Evolutionary conservation across 1,140 invertebrate genomes (phyloP).

Genomic region (Phymorhynchus buccinoides): DNA sequence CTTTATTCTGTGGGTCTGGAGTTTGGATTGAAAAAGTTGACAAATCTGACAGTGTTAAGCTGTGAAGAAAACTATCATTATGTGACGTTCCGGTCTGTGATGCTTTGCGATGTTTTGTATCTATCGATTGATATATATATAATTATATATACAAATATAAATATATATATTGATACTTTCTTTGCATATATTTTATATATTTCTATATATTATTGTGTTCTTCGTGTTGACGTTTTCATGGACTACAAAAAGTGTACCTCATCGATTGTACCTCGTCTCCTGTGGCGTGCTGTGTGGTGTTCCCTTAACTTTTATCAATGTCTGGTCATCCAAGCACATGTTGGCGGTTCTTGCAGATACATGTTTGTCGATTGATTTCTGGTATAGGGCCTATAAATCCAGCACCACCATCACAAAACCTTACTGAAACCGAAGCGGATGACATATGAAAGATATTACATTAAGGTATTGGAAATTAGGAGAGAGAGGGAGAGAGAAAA

Average conservation of each 20-base stretch:
- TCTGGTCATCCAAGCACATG: background rate
- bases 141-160: slow-evolving; percentile 7
- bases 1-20: background rate
- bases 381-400: too few relatives aligned
- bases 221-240: background rate
- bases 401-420: too few relatives aligned
- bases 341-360: background rate
- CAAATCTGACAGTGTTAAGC: background rate
- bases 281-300: background rate
- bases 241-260: background rate
- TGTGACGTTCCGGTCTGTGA: background rate
- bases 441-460: too few relatives aligned
- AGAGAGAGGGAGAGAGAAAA: too few relatives aligned
- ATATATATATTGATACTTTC: slow-evolving; percentile 14
- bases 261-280: slow-evolving; percentile 14
- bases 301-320: background rate
- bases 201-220: background rate
- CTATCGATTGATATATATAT: slow-evolving; percentile 11
- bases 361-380: background rate
- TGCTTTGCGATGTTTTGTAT: slow-evolving; percentile 14
- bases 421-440: too few relatives aligned
- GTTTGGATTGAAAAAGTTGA: background rate
- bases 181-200: background rate
- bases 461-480: too few relatives aligned
- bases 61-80: background rate